Conservation (phyloP, 2,888 invertebrate genomes). For the Drosophila eohydei region DNA sequence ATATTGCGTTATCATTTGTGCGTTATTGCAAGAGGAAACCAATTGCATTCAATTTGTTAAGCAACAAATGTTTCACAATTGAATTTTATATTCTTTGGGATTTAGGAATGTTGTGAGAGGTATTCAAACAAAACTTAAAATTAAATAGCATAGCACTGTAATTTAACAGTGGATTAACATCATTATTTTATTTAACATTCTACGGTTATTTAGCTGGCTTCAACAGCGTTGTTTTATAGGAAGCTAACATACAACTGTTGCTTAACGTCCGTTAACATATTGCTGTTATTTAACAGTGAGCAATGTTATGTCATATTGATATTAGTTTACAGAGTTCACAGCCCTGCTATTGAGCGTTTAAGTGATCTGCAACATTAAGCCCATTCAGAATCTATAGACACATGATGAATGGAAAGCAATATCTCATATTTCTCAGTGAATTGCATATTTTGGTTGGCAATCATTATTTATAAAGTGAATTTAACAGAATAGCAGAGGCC, state of each 20-base stretch:
- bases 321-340: no score
- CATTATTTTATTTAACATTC: neutral
- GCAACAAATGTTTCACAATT: neutral
- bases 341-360: no score
- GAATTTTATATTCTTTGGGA: neutral
- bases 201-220: neutral
- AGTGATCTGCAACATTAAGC: no score
- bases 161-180: neutral
- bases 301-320: no score
- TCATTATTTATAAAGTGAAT: constrained; percentile 14
- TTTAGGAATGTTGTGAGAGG: neutral
- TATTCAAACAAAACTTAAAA: neutral
- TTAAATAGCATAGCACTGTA: neutral
- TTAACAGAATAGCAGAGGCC: neutral
- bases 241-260: neutral
- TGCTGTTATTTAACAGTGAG: neutral
- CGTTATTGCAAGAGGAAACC: constrained; percentile 1
- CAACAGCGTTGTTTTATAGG: no score
- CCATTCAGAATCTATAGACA: neutral
- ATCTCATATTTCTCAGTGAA: constrained; percentile 8
- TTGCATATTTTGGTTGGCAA: constrained; percentile 1
- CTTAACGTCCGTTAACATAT: neutral
- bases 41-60: constrained; percentile 6
- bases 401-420: neutral
- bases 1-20: constrained; percentile 15